phyloP scores from a whole-genome alignment of 1,140 invertebrate genomes.

The Caenorhabditis inopinata region DNA sequence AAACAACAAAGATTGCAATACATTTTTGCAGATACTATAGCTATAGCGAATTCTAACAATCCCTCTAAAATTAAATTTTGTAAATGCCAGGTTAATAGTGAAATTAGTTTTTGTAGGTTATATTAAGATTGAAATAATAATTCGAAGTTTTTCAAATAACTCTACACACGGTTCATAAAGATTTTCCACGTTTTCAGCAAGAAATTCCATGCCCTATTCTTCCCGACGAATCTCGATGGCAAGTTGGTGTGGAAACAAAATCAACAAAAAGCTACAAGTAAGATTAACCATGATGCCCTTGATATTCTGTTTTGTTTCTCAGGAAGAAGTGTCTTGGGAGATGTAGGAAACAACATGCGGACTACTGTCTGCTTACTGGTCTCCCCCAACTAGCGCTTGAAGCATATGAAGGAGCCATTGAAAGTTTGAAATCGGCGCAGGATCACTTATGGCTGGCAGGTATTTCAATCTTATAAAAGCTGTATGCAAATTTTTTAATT shows the following conservation, averaged over 20 bases:
- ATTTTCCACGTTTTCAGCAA: slow-evolving; percentile 10
- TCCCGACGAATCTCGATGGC: slow-evolving; percentile 60
- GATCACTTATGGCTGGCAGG: slow-evolving; percentile 64
- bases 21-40: too few species aligned
- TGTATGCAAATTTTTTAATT: not conserved
- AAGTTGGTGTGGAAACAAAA: slow-evolving; percentile 60
- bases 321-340: slow-evolving; percentile 63
- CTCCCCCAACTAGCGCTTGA: slow-evolving; percentile 57
- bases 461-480: slow-evolving; percentile 37
- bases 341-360: slow-evolving; percentile 60
- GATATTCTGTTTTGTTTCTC: not conserved
- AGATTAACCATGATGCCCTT: not conserved
- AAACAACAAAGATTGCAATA: too few species aligned
- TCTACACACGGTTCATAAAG: too few species aligned
- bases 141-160: too few species aligned
- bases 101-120: too few species aligned
- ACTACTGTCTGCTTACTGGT: slow-evolving; percentile 60
- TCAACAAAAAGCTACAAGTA: slow-evolving; percentile 55
- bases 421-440: slow-evolving; percentile 54
- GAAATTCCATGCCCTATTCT: slow-evolving; percentile 53
- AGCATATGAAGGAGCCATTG: slow-evolving; percentile 58
- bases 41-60: too few species aligned
- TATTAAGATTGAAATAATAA: too few species aligned
- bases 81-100: too few species aligned
- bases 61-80: too few species aligned